These are phyloP conservation scores for Cotesia vestalis DNA, from an alignment of 1,140 invertebrate genomes.

Conservation along the genomic window DNA sequence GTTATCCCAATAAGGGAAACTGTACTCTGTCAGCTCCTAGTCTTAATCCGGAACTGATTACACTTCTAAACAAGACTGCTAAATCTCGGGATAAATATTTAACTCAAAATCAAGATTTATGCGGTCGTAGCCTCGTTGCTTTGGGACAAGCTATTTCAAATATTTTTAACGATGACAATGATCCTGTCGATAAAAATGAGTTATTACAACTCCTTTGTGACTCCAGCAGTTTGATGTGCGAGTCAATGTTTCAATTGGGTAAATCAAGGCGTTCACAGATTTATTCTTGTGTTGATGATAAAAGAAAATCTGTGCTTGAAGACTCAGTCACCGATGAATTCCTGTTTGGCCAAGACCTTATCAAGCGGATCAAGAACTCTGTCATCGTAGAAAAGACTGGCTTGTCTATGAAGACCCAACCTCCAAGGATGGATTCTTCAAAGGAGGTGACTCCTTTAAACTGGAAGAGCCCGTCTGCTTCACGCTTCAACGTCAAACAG, in stretches of 20 bases:
- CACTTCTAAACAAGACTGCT: conserved; percentile 28
- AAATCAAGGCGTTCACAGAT: conserved; percentile 36
- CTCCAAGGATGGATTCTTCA: conserved; percentile 13
- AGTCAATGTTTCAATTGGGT: conserved; percentile 29
- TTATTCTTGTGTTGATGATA: conserved; percentile 28
- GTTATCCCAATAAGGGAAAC: conserved; percentile 30
- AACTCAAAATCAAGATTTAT: conserved; percentile 23
- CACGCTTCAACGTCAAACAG: conserved; percentile 11
- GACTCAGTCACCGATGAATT: conserved; percentile 32
- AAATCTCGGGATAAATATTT: conserved; percentile 35
- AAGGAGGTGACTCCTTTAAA: conserved; percentile 27
- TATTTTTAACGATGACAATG: conserved; percentile 4
- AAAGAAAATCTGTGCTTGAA: conserved; percentile 36
- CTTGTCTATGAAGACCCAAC: conserved; percentile 23
- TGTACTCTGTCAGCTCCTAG: conserved; percentile 31
- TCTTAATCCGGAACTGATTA: conserved; percentile 29
- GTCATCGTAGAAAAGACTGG: conserved; percentile 38
- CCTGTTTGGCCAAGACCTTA: conserved; percentile 35
- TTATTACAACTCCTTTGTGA: conserved; percentile 33
- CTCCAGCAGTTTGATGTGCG: conserved; percentile 34
- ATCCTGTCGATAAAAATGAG: conserved; percentile 18
- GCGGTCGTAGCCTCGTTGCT: conserved; percentile 17
- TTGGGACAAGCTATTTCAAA: conserved; percentile 19
- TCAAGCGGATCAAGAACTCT: conserved; percentile 34
- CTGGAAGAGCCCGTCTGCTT: conserved; percentile 33